Evolutionary conservation across 2,888 invertebrate species (phyloP).

Genomic region (Meloe dianella): DNA sequence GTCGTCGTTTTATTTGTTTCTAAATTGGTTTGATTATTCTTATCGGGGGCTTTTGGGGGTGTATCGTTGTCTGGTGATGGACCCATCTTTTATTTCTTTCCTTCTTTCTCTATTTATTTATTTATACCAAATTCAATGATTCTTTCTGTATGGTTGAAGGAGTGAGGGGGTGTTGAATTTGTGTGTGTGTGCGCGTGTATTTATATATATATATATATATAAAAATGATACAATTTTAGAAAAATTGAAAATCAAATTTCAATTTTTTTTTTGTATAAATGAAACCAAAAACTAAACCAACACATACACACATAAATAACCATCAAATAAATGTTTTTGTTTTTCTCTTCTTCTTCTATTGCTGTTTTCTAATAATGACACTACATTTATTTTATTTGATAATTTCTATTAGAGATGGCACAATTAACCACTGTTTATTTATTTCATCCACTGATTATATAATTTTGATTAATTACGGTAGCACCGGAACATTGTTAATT

Average conservation of each 20-base stretch:
- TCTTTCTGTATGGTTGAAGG: neutral
- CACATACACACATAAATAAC: too few relatives aligned
- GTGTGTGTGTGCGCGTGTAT: too few relatives aligned
- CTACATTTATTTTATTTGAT: neutral
- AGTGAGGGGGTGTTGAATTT: too few relatives aligned
- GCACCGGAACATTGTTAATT: too few relatives aligned
- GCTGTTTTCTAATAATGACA: neutral
- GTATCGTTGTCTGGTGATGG: conserved; percentile 79
- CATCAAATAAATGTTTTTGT: neutral
- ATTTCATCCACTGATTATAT: too few relatives aligned
- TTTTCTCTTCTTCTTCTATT: neutral
- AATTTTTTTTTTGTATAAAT: too few relatives aligned
- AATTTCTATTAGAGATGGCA: too few relatives aligned
- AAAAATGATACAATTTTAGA: too few relatives aligned
- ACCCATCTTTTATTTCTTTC: conserved; percentile 71
- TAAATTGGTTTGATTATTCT: conserved; percentile 64
- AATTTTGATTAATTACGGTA: neutral
- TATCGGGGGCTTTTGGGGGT: conserved; percentile 78
- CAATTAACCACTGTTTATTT: neutral
- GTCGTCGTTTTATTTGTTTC: conserved; percentile 49
- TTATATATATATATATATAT: too few relatives aligned
- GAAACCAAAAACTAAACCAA: neutral
- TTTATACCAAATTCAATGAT: neutral
- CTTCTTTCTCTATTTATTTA: neutral
- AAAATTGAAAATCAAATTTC: too few relatives aligned